Base-by-base conservation (phyloP, 2,113 vertebrate species). In the Rhagologus leucostigma region DNA sequence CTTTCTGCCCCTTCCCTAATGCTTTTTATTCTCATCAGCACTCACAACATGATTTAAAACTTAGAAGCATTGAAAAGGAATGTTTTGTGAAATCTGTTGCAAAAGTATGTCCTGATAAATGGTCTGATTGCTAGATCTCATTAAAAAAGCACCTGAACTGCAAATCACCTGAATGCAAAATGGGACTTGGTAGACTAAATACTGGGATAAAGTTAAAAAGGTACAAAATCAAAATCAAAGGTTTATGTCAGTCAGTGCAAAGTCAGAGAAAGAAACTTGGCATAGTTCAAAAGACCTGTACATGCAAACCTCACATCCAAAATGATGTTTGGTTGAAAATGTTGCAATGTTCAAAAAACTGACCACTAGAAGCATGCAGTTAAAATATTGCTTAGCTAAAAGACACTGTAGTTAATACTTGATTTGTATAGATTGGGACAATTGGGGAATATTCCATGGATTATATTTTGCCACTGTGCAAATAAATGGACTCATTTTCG, bases 401-500 rank as follows among this genome's bases (percentile, higher is more conserved):
- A 95, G 77, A 93, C 65, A 89, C 79, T 16, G 14, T 67, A 96
- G 87, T 95, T 93, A 96, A 91, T 97, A 97, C 95, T 97, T 97
- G 94, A 90, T 91, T 95, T 96, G 24, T 92, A 87, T 92, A 91
- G 91, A 95, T 78, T 85, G 74, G 68, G 60, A 67, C 11, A 39
- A 95, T 95, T 10, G 37, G 87, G 78, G 90, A 92, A 60, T 93
- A 91, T 60, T 95, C 71, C 64, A 67, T 74, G 69, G 87, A 89
- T 92, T 91, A 64, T 95, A 87, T 97, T 98, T 97, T 97, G 88
- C 93, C 87, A 85, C 67, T 74, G 59, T 94, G 68, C 92, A 97
- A 97, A 96, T 96, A 97, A 95, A 95, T 97, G 90, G 91, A 83
- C 77, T 97, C 35, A 81, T 87, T 97, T 98, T 92, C 55, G 70